These are phyloP conservation scores for Neoascia interrupta DNA, from an alignment of 2,888 invertebrate genomes.

Conservation along the genomic window DNA sequence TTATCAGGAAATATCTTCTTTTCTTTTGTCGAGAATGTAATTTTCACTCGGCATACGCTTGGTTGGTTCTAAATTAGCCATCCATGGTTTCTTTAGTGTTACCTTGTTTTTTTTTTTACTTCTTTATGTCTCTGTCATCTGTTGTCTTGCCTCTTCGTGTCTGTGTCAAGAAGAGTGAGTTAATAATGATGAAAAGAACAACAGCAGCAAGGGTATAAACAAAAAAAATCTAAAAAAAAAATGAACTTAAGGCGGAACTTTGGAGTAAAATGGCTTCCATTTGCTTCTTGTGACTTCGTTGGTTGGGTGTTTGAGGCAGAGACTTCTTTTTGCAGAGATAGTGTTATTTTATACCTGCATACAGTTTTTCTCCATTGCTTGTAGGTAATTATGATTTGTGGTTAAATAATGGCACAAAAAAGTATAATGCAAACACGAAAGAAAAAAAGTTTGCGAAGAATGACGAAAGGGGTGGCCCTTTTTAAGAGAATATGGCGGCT, in stretches of 20 bases:
- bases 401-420: slow-evolving; percentile 69
- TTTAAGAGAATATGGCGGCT: slow-evolving; percentile 41
- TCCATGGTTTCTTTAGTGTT: slow-evolving; percentile 45
- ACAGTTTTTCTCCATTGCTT: slow-evolving; percentile 13
- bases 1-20: slow-evolving; percentile 45
- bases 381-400: slow-evolving; percentile 72
- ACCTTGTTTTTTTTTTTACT: neutral
- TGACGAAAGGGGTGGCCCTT: slow-evolving; percentile 50
- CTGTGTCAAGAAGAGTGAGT: slow-evolving; percentile 63
- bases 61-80: slow-evolving; percentile 63
- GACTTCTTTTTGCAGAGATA: slow-evolving; percentile 12
- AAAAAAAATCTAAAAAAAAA: slow-evolving; percentile 20
- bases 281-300: slow-evolving; percentile 62
- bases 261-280: slow-evolving; percentile 66
- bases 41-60: slow-evolving; percentile 70
- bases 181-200: slow-evolving; percentile 63
- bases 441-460: slow-evolving; percentile 2
- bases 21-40: slow-evolving; percentile 45
- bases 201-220: slow-evolving; percentile 9
- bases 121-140: slow-evolving; percentile 53
- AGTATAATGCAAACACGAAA: neutral
- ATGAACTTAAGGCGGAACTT: slow-evolving; percentile 62
- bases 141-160: slow-evolving; percentile 65
- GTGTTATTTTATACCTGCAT: slow-evolving; percentile 11
- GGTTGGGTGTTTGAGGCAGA: slow-evolving; percentile 45